Percentiles rank a stretch among this genome's conserved stretches.
Conservation (phyloP, 2,888 invertebrate species). For the Torymus tubicola region DNA sequence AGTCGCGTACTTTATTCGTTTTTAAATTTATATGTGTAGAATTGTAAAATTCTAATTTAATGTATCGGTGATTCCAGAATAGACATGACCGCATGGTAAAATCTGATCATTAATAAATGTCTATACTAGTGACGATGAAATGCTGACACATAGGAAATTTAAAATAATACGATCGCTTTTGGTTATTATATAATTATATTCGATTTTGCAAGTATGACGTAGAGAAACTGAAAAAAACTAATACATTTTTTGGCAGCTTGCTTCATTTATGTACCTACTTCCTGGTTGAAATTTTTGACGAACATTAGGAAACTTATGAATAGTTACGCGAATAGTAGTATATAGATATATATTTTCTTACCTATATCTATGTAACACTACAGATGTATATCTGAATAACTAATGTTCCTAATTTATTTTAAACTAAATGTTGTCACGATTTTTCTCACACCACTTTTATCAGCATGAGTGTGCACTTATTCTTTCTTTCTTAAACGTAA, state of each 20-base stretch:
- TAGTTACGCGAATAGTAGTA: background rate
- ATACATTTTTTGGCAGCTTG: slow-evolving; percentile 44
- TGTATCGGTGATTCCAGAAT: no score
- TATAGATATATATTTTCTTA: slow-evolving; percentile 11
- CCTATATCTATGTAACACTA: background rate
- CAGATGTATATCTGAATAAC: background rate
- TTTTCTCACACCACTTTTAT: no score
- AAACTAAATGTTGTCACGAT: background rate
- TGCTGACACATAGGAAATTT: no score
- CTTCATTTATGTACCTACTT: slow-evolving; percentile 15
- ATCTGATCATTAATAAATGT: no score
- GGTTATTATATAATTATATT: slow-evolving; percentile 22
- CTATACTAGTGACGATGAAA: no score
- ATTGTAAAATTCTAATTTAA: no score
- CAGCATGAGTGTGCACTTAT: no score
- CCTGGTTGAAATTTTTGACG: slow-evolving; percentile 47
- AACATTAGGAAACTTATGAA: slow-evolving; percentile 27
- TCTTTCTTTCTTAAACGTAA: no score
- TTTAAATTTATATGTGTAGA: no score
- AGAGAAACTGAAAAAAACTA: slow-evolving; percentile 5
- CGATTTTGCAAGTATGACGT: slow-evolving; percentile 16
- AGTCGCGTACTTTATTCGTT: no score
- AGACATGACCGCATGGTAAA: no score
- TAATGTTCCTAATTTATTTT: slow-evolving; percentile 11
- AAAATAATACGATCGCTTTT: background rate